Evolutionary conservation across 92 coral and sea anemone species (phyloP), one percentile per base, ranked within the genome.

Genomic region (Scolanthus callimorphus): DNA sequence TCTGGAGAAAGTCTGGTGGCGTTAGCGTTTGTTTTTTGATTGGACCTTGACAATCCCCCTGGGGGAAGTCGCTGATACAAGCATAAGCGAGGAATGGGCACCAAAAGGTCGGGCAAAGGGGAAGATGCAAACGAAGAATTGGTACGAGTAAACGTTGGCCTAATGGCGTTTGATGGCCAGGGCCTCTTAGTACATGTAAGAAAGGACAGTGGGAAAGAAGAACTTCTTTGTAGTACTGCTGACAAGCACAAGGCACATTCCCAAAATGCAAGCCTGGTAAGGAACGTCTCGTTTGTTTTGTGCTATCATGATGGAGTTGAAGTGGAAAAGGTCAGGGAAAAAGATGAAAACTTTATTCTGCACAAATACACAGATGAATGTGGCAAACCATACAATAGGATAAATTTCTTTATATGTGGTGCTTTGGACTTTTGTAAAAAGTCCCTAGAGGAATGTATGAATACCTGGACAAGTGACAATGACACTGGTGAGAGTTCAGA

Each of bases 181-280:
- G 63, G 51, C 63, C 49, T 29, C 6, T 2, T 57, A 27, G 63
- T 30, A 15, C 49, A 13, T 2, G 63, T 57, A 34, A 31, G 63
- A 57, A 57, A 57, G 23, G 49, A 57, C 49, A 27, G 63, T 30
- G 63, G 63, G 15, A 57, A 57, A 34, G 20, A 57, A 44, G 63
- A 57, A 57, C 25, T 57, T 57, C 49, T 57, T 44, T 20, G 31
- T 27, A 28, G 63, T 57, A 44, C 63, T 57, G 47, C 17, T 27
- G 31, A 27, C 8, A 34, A 54, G 39, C 60, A 54, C 34, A 54
- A 26, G 60, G 60, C 60, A 54, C 60, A 54, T 54, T 54, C 60
- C 20, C 60, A 54, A 27, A 54, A 24, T 54, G 46, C 27, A 21
- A 21, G 34, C 28, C 59, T 53, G 20, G 20, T 53, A 20, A 53